Percentiles rank a stretch among this genome's conserved stretches.
phyloP scores from a whole-genome alignment of 2,888 invertebrate species.

The Trachelus iudaicus region DNA sequence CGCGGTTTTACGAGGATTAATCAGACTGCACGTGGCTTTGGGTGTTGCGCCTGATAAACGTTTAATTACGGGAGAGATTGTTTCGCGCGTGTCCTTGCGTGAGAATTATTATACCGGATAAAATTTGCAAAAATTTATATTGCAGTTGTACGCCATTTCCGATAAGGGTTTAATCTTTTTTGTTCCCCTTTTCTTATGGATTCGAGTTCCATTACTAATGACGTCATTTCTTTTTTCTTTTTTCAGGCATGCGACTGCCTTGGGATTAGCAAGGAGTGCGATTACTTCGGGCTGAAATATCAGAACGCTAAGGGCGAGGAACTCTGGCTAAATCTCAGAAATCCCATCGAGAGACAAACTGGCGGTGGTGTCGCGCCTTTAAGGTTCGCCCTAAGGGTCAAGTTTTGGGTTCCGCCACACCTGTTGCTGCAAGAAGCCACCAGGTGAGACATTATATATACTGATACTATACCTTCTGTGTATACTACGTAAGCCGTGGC shows the following conservation, averaged over 20 bases:
- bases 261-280: conserved; percentile 85
- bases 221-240: not conserved
- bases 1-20: conserved; percentile 20
- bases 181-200: not conserved
- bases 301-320: conserved; percentile 76
- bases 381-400: conserved; percentile 80
- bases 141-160: not conserved
- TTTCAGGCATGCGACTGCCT: conserved; percentile 84
- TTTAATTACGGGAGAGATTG: not conserved
- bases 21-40: not conserved
- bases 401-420: conserved; percentile 93
- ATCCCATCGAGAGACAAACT: conserved; percentile 81
- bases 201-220: not conserved
- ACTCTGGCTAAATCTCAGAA: conserved; percentile 88
- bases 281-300: conserved; percentile 89
- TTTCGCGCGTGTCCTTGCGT: not conserved
- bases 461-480: not conserved
- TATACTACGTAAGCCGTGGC: not conserved
- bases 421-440: conserved; percentile 86
- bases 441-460: conserved; percentile 67
- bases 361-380: conserved; percentile 74
- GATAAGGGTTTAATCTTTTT: not conserved
- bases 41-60: not conserved
- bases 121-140: not conserved
- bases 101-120: not conserved